These are phyloP conservation scores for Galago senegalensis DNA, from an alignment of 2,797 vertebrate genomes.

Conservation along the genomic window DNA sequence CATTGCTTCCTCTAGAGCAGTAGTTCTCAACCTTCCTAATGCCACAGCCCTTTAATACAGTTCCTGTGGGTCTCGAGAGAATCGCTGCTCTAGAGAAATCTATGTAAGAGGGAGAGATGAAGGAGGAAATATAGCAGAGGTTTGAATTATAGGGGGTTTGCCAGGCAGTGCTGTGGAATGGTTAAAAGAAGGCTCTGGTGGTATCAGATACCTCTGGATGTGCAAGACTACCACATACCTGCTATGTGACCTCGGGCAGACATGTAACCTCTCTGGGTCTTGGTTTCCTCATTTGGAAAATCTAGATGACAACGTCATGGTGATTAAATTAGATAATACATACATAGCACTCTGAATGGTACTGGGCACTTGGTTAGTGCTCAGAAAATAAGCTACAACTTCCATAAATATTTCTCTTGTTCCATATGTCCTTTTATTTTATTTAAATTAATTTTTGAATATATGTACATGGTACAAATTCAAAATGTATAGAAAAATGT, in stretches of 20 bases:
- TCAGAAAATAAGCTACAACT: neutral
- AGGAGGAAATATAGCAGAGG: neutral
- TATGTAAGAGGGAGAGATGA: neutral
- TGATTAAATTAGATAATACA: neutral
- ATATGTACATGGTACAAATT: constrained; percentile 18
- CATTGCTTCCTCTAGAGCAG: neutral
- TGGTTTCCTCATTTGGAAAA: constrained; percentile 14
- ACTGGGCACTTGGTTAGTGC: neutral
- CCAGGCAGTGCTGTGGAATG: neutral
- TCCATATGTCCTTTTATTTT: neutral
- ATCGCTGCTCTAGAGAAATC: neutral
- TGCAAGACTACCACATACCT: neutral
- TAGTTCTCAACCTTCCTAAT: too few species aligned
- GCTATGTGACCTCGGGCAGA: neutral
- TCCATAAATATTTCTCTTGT: neutral
- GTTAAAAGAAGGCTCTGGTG: neutral
- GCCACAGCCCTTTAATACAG: too few species aligned
- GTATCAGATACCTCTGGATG: neutral
- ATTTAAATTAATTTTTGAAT: constrained; percentile 1
- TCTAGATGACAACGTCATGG: neutral
- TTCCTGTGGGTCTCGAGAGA: too few species aligned
- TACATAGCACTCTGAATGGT: neutral
- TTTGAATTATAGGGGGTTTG: neutral
- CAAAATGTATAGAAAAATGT: neutral
- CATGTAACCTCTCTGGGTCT: neutral